Evolutionary conservation across 2,888 invertebrate species (phyloP).

Genomic region (Iselma pallidipennis): DNA sequence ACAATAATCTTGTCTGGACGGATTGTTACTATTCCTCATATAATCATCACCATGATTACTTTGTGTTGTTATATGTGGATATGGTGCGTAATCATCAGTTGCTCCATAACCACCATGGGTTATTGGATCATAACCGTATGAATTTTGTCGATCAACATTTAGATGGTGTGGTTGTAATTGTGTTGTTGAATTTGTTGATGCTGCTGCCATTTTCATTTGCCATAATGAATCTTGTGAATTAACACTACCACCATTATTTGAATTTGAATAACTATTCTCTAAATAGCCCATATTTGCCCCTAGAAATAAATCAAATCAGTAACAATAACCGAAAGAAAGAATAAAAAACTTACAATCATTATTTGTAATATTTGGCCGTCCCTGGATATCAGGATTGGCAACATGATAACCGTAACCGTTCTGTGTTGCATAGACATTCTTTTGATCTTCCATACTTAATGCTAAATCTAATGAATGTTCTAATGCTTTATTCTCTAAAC

Average conservation of each 20-base stretch:
- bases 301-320: slow-evolving; percentile 50
- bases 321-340: background rate
- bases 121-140: slow-evolving; percentile 77
- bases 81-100: slow-evolving; percentile 82
- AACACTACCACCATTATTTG: slow-evolving; percentile 93
- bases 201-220: slow-evolving; percentile 92
- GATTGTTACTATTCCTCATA: slow-evolving; percentile 76
- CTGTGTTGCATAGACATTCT: slow-evolving; percentile 82
- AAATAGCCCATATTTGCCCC: slow-evolving; percentile 89
- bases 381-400: slow-evolving; percentile 69
- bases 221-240: slow-evolving; percentile 93
- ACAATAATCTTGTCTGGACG: slow-evolving; percentile 85
- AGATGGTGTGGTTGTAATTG: slow-evolving; percentile 61
- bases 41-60: slow-evolving; percentile 72
- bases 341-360: slow-evolving; percentile 73
- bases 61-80: slow-evolving; percentile 75
- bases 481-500: slow-evolving; percentile 89
- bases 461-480: slow-evolving; percentile 88
- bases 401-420: slow-evolving; percentile 85
- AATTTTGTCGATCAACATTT: slow-evolving; percentile 66
- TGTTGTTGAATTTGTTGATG: slow-evolving; percentile 68
- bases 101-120: slow-evolving; percentile 83
- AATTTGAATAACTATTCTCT: slow-evolving; percentile 91
- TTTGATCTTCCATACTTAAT: slow-evolving; percentile 81
- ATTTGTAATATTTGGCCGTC: slow-evolving; percentile 72